These are phyloP conservation scores for Colaptes auratus DNA, from an alignment of 2,113 vertebrate species.

Conservation along the genomic window DNA sequence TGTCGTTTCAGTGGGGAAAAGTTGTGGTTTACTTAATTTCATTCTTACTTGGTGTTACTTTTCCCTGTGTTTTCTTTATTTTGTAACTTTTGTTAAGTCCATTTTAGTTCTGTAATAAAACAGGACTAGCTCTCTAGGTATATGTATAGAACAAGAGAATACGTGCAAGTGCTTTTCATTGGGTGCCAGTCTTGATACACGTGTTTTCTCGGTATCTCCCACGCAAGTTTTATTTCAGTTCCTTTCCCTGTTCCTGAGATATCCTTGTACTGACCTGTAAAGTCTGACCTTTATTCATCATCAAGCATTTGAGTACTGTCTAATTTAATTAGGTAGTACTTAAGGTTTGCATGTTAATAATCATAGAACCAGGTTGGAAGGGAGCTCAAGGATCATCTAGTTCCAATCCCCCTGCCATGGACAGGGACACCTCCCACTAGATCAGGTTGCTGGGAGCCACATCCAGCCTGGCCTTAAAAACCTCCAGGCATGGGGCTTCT, in stretches of 20 bases:
- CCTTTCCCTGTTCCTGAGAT: neutral
- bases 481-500: no score
- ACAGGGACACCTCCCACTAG: no score
- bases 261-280: neutral
- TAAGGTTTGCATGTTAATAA: neutral
- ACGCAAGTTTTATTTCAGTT: neutral
- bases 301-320: neutral
- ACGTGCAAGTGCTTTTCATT: neutral
- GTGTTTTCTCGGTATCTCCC: neutral
- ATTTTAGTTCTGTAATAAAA: neutral
- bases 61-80: neutral
- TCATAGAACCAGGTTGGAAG: neutral
- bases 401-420: no score
- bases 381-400: no score
- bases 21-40: neutral
- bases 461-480: no score
- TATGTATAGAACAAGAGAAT: neutral
- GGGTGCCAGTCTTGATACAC: neutral
- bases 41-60: neutral
- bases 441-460: no score
- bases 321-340: neutral
- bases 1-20: neutral
- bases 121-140: neutral
- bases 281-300: neutral
- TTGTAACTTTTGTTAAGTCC: neutral